phyloP scores from a whole-genome alignment of 30 jellyfish, hydroid and myxozoan species.

The Morbakka virulenta region DNA sequence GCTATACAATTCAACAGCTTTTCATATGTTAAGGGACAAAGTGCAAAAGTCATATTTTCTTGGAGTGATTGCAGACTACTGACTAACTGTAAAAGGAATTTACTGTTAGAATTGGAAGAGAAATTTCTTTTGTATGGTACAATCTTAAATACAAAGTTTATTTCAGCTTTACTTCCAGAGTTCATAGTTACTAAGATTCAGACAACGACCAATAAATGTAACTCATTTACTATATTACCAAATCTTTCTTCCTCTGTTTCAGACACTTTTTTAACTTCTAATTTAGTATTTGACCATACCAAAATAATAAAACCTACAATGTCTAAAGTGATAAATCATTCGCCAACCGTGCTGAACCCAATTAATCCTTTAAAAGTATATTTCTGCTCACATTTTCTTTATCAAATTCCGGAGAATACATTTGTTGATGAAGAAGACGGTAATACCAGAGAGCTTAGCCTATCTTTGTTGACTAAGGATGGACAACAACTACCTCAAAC shows the following conservation, averaged over 20 bases:
- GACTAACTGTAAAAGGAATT: constrained; percentile 54
- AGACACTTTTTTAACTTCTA: not conserved
- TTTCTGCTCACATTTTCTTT: constrained; percentile 39
- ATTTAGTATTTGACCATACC: no score
- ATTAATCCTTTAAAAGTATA: constrained; percentile 16
- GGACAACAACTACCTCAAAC: constrained; percentile 10
- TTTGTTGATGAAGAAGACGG: constrained; percentile 71
- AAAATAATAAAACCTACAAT: not conserved
- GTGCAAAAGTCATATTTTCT: constrained; percentile 31
- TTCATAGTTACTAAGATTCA: constrained; percentile 17
- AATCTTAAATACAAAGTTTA: constrained; percentile 22
- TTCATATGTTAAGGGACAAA: not conserved
- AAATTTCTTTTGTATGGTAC: constrained; percentile 54
- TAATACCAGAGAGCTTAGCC: constrained; percentile 33
- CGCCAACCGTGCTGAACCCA: not conserved
- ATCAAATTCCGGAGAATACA: constrained; percentile 21
- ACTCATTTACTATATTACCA: not conserved
- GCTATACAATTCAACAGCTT: constrained; percentile 36
- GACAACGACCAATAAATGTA: not conserved
- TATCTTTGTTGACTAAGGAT: constrained; percentile 6
- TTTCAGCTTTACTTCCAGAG: constrained; percentile 55
- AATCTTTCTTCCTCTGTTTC: not conserved
- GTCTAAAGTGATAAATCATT: not conserved
- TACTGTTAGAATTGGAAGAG: constrained; percentile 20
- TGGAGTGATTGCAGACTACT: constrained; percentile 78